A percentile compares a stretch with the other conserved stretches of the same genome.
Evolutionary conservation across 1,140 invertebrate species (phyloP).

Genomic region (Zaprionus camerounensis): DNA sequence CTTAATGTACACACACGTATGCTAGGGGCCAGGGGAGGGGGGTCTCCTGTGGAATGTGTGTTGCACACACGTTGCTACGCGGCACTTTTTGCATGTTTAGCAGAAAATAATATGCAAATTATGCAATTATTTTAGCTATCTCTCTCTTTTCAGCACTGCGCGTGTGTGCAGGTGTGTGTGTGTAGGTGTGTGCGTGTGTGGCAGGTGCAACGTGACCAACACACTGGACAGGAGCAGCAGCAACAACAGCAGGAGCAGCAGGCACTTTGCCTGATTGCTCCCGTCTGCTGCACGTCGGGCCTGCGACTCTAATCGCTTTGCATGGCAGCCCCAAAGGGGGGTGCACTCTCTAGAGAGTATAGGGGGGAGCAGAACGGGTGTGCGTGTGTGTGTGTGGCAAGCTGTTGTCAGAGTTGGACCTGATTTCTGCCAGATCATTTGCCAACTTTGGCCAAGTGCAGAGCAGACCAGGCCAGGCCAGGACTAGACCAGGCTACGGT

Average conservation of each 20-base stretch:
- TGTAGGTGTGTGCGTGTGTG: slow-evolving; percentile 29
- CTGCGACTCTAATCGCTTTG: slow-evolving; percentile 68
- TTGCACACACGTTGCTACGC: slow-evolving; percentile 68
- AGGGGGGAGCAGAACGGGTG: neutral
- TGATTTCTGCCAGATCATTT: slow-evolving; percentile 81
- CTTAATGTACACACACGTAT: slow-evolving; percentile 73
- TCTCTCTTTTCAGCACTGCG: slow-evolving; percentile 9
- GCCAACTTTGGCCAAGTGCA: slow-evolving; percentile 58
- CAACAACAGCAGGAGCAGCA: slow-evolving; percentile 35
- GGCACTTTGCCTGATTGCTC: slow-evolving; percentile 80
- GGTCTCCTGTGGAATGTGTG: slow-evolving; percentile 61
- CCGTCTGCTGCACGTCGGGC: slow-evolving; percentile 65
- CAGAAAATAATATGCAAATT: slow-evolving; percentile 83
- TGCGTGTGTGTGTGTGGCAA: neutral
- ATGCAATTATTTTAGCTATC: slow-evolving; percentile 79
- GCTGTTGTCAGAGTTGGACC: slow-evolving; percentile 38
- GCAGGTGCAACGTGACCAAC: slow-evolving; percentile 64
- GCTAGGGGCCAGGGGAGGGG: neutral
- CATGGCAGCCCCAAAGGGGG: slow-evolving; percentile 20
- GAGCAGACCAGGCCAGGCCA: neutral
- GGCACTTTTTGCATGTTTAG: slow-evolving; percentile 80
- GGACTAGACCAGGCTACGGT: neutral
- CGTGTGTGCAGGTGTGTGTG: slow-evolving; percentile 25
- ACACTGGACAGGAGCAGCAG: slow-evolving; percentile 38
- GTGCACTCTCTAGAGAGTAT: neutral